Evolutionary conservation across 2,113 vertebrate genomes (phyloP).

Genomic region (Hyaena hyaena): DNA sequence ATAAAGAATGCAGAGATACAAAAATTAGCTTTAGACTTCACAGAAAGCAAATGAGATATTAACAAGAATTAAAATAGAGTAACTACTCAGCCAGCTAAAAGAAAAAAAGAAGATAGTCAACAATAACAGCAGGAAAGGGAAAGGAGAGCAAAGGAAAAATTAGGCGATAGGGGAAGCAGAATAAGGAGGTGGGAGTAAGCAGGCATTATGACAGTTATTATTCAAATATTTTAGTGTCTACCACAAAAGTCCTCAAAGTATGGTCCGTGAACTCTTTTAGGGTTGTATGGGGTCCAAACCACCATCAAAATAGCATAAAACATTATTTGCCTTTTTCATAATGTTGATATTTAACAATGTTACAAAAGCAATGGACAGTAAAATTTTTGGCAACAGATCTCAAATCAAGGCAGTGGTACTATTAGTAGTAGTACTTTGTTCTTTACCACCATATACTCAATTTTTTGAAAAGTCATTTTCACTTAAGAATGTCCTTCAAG

Average conservation of each 20-base stretch:
- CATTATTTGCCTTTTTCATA: not conserved
- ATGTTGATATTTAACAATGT: not conserved
- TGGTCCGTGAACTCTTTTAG: not conserved
- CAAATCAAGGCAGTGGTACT: not conserved
- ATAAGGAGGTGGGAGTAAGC: not conserved
- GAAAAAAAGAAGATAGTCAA: not conserved
- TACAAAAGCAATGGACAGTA: not conserved
- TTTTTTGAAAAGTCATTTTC: not conserved
- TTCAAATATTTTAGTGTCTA: not conserved
- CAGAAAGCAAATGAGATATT: not conserved
- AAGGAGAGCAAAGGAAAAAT: not conserved
- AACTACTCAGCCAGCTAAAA: not conserved
- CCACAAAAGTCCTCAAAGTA: not conserved
- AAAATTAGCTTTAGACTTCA: not conserved
- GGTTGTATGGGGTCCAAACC: not conserved
- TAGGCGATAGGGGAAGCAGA: too few relatives aligned
- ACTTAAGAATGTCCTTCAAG: not conserved
- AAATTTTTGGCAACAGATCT: not conserved
- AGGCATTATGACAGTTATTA: not conserved
- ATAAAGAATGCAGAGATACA: not conserved
- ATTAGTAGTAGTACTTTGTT: not conserved
- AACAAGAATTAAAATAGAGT: conserved; percentile 24
- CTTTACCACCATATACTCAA: not conserved
- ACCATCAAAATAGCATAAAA: conserved; percentile 7
- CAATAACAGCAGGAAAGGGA: not conserved